Conservation (phyloP, 1,140 invertebrate species). For the Periplaneta americana region DNA sequence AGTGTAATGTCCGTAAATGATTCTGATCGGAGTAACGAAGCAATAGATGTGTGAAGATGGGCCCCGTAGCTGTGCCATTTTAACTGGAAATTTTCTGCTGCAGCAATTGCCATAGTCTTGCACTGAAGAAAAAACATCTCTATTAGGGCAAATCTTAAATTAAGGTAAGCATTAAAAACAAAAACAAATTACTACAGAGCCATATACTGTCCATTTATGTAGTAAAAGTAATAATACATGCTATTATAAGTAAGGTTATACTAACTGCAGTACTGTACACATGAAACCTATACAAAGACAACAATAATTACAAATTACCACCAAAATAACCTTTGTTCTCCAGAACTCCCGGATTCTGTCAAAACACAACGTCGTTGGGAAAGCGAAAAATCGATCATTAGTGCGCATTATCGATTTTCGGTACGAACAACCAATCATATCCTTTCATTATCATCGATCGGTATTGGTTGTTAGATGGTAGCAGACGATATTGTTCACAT, state of each 20-base stretch:
- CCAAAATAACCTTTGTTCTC: neutral
- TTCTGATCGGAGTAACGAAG: constrained; percentile 68
- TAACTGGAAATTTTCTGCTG: constrained; percentile 71
- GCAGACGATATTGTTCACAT: constrained; percentile 5
- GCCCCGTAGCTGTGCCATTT: constrained; percentile 81
- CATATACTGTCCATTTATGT: too few species aligned
- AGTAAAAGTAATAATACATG: too few species aligned
- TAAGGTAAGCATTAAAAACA: too few species aligned
- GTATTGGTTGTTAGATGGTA: constrained; percentile 14
- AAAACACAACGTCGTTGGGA: neutral
- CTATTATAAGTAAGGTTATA: neutral
- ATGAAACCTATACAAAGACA: neutral
- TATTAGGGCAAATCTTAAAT: neutral
- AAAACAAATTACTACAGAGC: neutral
- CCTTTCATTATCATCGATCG: constrained; percentile 18
- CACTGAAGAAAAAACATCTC: neutral
- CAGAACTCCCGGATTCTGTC: neutral
- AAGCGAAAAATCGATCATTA: constrained; percentile 26
- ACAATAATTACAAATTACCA: neutral
- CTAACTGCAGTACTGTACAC: neutral
- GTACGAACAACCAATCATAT: constrained; percentile 2
- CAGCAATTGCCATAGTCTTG: constrained; percentile 39
- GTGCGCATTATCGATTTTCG: constrained; percentile 29
- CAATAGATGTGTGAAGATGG: constrained; percentile 73
- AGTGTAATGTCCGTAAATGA: constrained; percentile 80